A percentile compares a stretch with the other conserved stretches of the same genome.
Evolutionary conservation across 2,797 vertebrate species (phyloP).

Genomic region (Crenichthys baileyi): DNA sequence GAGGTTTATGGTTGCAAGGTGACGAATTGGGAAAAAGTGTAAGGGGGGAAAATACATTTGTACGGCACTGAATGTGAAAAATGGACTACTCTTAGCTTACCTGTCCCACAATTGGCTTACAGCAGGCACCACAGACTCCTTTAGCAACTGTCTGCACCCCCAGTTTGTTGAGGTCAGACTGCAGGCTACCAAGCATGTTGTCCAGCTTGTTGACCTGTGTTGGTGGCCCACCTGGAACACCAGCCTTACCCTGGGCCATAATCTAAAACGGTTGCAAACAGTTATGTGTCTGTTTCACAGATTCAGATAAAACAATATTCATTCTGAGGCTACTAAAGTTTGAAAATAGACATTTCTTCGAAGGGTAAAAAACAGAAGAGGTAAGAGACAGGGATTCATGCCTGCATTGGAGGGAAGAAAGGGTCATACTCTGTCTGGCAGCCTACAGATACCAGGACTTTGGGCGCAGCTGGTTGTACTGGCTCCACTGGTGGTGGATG

Average conservation of each 20-base stretch:
- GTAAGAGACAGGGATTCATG: slow-evolving; percentile 71
- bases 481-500: slow-evolving; percentile 65
- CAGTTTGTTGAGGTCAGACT: slow-evolving; percentile 94
- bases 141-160: slow-evolving; percentile 95
- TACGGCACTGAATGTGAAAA: not conserved
- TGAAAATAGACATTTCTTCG: slow-evolving; percentile 10
- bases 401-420: slow-evolving; percentile 85
- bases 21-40: not conserved
- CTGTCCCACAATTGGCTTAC: slow-evolving; percentile 96
- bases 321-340: not conserved
- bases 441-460: slow-evolving; percentile 86
- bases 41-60: not conserved
- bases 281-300: slow-evolving; percentile 19
- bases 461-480: slow-evolving; percentile 63
- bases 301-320: slow-evolving; percentile 1
- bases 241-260: slow-evolving; percentile 89
- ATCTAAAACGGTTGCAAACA: slow-evolving; percentile 79
- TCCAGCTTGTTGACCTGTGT: slow-evolving; percentile 96
- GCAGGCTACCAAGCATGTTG: slow-evolving; percentile 96
- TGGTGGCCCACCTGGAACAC: slow-evolving; percentile 76
- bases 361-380: slow-evolving; percentile 36
- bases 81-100: slow-evolving; percentile 62
- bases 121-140: slow-evolving; percentile 97
- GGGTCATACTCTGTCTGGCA: slow-evolving; percentile 91
- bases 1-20: too few relatives aligned